Conservation (phyloP, 2,888 invertebrate species). For the Choreutis nemorana region DNA sequence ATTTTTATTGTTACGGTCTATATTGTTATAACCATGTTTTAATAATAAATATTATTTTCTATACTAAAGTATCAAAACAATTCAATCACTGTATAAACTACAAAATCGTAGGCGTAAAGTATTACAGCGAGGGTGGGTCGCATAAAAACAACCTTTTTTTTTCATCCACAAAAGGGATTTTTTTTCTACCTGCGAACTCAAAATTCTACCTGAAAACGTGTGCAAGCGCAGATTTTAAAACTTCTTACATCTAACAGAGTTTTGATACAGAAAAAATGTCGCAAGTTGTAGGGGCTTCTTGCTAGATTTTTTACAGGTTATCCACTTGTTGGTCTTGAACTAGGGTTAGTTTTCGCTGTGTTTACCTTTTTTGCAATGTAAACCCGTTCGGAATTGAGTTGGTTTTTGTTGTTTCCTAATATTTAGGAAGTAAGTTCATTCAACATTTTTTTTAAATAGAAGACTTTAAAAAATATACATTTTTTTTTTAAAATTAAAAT, state of each 20-base stretch:
- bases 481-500: too few species aligned
- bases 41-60: too few species aligned
- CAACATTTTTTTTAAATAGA: too few species aligned
- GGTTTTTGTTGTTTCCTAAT: too few species aligned
- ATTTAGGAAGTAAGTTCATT: too few species aligned
- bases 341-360: constrained; percentile 46
- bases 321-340: constrained; percentile 48
- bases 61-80: constrained; percentile 21
- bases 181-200: constrained; percentile 63
- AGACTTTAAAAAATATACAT: too few species aligned
- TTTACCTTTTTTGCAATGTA: constrained; percentile 26
- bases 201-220: constrained; percentile 45
- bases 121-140: constrained; percentile 47
- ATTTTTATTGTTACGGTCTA: too few species aligned
- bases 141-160: constrained; percentile 54
- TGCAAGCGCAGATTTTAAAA: constrained; percentile 49
- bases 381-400: too few species aligned
- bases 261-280: constrained; percentile 30
- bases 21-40: too few species aligned
- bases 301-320: constrained; percentile 46
- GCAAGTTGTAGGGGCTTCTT: constrained; percentile 40
- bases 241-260: constrained; percentile 28
- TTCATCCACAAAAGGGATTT: constrained; percentile 39
- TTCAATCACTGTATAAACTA: constrained; percentile 11
- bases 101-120: constrained; percentile 53